Conservation (phyloP, 2,888 invertebrate genomes). For the Philereme vetulata region DNA sequence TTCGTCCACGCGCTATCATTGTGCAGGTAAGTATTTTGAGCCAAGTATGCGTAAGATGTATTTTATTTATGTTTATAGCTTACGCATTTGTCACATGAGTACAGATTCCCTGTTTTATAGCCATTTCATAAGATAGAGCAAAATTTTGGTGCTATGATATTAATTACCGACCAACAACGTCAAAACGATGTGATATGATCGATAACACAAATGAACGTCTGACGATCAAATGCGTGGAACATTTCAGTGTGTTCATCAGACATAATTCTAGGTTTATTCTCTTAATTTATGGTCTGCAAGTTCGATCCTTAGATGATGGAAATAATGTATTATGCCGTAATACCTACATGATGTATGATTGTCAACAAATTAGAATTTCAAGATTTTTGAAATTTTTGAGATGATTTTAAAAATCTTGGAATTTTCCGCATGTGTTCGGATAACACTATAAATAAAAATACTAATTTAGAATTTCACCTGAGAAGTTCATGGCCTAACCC, state of each 20-base stretch:
- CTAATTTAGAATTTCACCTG: background rate
- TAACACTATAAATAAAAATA: too few relatives aligned
- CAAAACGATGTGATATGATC: slow-evolving; percentile 37
- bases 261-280: background rate
- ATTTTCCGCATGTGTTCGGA: too few relatives aligned
- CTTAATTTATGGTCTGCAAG: background rate
- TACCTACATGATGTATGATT: too few relatives aligned
- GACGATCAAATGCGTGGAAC: slow-evolving; percentile 1
- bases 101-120: slow-evolving; percentile 31
- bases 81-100: slow-evolving; percentile 18
- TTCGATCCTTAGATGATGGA: too few relatives aligned
- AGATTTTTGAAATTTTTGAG: too few relatives aligned
- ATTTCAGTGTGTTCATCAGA: background rate
- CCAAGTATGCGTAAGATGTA: background rate
- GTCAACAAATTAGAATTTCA: too few relatives aligned
- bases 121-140: slow-evolving; percentile 31
- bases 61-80: slow-evolving; percentile 10
- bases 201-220: slow-evolving; percentile 23
- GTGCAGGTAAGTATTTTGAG: slow-evolving; percentile 23
- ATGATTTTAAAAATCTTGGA: too few relatives aligned
- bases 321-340: background rate
- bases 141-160: slow-evolving; percentile 32
- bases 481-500: background rate
- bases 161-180: slow-evolving; percentile 32
- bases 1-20: slow-evolving; percentile 5